Percentiles rank a stretch among this genome's conserved stretches.
Conservation (phyloP, 35 echinoderm and acorn worm genomes). For the Heliocidaris erythrogramma region DNA sequence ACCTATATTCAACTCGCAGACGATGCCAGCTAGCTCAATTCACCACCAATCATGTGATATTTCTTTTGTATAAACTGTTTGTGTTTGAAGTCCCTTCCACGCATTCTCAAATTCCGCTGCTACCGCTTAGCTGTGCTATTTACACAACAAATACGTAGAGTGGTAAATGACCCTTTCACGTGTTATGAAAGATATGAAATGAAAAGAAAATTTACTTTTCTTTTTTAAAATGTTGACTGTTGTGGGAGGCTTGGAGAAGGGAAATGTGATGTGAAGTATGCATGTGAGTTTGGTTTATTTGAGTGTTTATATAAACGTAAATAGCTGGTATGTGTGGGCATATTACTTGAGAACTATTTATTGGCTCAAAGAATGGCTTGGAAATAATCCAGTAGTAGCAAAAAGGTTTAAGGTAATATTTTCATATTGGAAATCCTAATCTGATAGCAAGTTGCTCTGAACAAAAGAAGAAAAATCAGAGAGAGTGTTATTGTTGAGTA, state of each 20-base stretch:
- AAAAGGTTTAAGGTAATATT: no score
- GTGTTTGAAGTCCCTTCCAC: constrained; percentile 6
- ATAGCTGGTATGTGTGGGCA: background rate
- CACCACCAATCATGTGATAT: background rate
- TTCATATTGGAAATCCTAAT: no score
- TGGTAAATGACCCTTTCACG: background rate
- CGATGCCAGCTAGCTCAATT: background rate
- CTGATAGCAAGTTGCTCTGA: no score
- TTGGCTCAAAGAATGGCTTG: no score
- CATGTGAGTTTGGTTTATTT: background rate
- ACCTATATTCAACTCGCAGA: no score
- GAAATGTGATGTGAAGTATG: background rate
- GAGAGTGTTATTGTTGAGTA: no score
- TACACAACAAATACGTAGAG: background rate
- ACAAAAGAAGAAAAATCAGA: no score
- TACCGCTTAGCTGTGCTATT: background rate
- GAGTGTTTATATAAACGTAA: background rate
- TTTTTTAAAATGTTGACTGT: background rate
- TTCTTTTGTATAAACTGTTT: background rate
- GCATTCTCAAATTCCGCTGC: background rate
- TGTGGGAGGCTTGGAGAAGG: background rate
- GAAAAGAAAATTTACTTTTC: background rate
- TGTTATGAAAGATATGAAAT: background rate
- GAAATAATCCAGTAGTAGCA: no score
- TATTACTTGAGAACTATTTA: background rate